phyloP scores from a whole-genome alignment of 2,888 invertebrate species.

The Epinotia nisella region DNA sequence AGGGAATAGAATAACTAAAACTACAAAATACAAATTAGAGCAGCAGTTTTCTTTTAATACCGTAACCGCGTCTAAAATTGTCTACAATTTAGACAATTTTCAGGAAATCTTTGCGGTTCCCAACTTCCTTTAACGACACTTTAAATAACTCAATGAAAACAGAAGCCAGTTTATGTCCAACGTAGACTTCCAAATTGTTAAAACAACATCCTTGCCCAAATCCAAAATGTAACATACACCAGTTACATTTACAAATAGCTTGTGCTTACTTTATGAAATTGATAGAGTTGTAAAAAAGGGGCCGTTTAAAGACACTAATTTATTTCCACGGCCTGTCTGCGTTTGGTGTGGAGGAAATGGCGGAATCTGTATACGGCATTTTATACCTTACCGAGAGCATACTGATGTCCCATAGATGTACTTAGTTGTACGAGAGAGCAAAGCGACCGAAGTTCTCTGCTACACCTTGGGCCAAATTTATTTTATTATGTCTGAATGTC shows the following conservation, averaged over 20 bases:
- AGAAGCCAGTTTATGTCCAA: slow-evolving; percentile 29
- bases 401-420: too few relatives aligned
- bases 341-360: too few relatives aligned
- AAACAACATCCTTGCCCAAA: slow-evolving; percentile 11
- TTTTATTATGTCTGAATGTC: too few relatives aligned
- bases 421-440: too few relatives aligned
- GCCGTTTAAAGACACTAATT: not conserved
- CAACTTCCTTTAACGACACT: slow-evolving; percentile 27
- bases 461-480: too few relatives aligned
- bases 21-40: not conserved
- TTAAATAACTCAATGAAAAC: slow-evolving; percentile 43
- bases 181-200: slow-evolving; percentile 22
- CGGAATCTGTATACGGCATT: too few relatives aligned
- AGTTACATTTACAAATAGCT: too few relatives aligned
- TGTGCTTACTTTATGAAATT: not conserved
- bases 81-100: slow-evolving; percentile 18
- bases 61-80: slow-evolving; percentile 14
- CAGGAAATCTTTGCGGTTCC: slow-evolving; percentile 38
- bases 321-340: too few relatives aligned
- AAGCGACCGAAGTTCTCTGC: too few relatives aligned
- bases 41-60: not conserved
- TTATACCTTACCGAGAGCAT: too few relatives aligned
- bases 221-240: not conserved
- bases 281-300: not conserved
- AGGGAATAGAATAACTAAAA: not conserved